Evolutionary conservation across 2,888 invertebrate genomes (phyloP).

Genomic region (Synanthedon tipuliformis): DNA sequence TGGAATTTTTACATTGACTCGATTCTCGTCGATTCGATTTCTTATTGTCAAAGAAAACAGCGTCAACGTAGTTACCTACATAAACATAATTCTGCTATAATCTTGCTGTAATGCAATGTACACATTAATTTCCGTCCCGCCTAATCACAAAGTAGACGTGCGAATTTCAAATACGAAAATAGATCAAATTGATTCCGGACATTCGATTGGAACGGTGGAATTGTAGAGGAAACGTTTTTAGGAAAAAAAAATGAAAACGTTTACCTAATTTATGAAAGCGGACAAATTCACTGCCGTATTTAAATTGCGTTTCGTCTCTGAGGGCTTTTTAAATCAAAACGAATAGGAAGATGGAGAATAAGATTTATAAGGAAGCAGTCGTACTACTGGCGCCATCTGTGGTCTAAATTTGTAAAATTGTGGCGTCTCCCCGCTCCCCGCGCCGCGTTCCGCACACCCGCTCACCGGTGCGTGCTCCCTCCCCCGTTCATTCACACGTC

Average conservation of each 20-base stretch:
- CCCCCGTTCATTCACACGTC: constrained; percentile 37
- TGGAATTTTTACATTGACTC: constrained; percentile 38
- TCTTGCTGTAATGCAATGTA: constrained; percentile 38
- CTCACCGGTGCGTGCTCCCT: constrained; percentile 9
- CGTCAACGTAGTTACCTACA: constrained; percentile 4
- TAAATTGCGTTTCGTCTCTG: neutral
- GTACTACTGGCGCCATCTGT: constrained; percentile 43
- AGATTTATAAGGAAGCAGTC: too few relatives aligned
- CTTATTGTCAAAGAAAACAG: constrained; percentile 26
- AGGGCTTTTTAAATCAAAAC: too few relatives aligned
- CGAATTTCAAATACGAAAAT: constrained; percentile 49
- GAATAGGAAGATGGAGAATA: too few relatives aligned
- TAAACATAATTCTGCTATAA: constrained; percentile 3
- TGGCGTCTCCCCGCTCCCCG: constrained; percentile 12
- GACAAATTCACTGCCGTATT: constrained; percentile 11
- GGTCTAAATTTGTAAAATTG: constrained; percentile 7
- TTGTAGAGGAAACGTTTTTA: constrained; percentile 52
- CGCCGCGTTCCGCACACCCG: constrained; percentile 14
- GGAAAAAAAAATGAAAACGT: constrained; percentile 52
- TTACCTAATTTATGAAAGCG: constrained; percentile 50
- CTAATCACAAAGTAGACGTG: constrained; percentile 21
- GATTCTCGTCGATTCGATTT: constrained; percentile 18
- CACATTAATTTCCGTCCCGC: constrained; percentile 58
- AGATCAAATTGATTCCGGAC: constrained; percentile 62
- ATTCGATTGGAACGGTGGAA: constrained; percentile 26